Base-by-base conservation (phyloP, 92 coral and sea anemone species). In the Epizoanthus illoricatus region DNA sequence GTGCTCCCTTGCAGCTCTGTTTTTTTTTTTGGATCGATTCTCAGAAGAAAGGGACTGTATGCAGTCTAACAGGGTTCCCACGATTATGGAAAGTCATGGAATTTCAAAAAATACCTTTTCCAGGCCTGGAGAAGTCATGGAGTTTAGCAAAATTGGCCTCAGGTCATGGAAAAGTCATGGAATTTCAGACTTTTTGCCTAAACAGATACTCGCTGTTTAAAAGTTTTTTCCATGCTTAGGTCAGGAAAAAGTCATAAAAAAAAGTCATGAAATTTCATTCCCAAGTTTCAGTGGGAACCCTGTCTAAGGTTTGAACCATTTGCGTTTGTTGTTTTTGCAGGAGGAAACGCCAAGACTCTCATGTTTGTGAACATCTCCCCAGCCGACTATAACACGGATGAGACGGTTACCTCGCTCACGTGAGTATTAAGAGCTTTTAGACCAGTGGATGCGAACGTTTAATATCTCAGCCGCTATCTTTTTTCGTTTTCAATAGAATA, bases 291-390 rank as follows among this genome's bases (percentile, higher is more conserved):
- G n/a, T n/a, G n/a, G n/a, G n/a, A n/a, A n/a, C n/a, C n/a, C n/a
- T n/a, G 18, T 15, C 17, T 45, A n/a, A n/a, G 11, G 41, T 21
- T 10, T 36, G 10, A 63, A 62, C 21, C 61, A 6, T 65, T 45
- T 16, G 59, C 63, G 18, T 40, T 43, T 7, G 36, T 6, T 20
- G 43, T 13, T 63, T 13, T 61, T 36, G 11, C 85, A 95, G 98
- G 99, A 74, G 99, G 99, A 84, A 97, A 97, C 79, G 99, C 99
- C 49, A 97, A 97, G 81, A 97, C 99, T 0, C 98, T 97, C 71
- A 97, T 97, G 99, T 97, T 97, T 84, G 99, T 97, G 28, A 97
- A 97, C 87, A 93, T 97, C 56, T 97, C 99, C 0, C 99, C 99
- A 0, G 99, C 99, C n/a, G 99, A 97, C 79, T 97, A 97, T 84